These are phyloP conservation scores for Paramisgurnus dabryanus DNA, from an alignment of 2,113 vertebrate species.

Conservation along the genomic window DNA sequence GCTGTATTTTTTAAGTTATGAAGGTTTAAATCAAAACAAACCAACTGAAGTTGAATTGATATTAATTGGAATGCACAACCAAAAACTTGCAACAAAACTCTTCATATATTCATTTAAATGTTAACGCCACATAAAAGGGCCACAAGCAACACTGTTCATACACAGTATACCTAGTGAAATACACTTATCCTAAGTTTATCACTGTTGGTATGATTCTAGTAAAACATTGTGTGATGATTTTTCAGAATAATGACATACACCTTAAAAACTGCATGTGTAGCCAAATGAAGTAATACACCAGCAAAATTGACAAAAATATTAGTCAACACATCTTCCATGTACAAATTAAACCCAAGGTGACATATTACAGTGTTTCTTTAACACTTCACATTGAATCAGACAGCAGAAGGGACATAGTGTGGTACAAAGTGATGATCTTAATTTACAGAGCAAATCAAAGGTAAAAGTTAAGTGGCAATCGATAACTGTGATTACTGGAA, in stretches of 20 bases:
- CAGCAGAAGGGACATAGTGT: background rate
- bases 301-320: background rate
- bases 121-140: too few relatives aligned
- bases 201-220: too few relatives aligned
- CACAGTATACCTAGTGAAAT: slow-evolving; percentile 9
- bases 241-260: background rate
- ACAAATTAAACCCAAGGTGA: background rate
- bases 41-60: too few relatives aligned
- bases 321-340: background rate
- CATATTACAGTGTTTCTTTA: slow-evolving; percentile 17
- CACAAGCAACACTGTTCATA: background rate
- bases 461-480: background rate
- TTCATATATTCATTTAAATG: too few relatives aligned
- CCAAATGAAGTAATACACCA: background rate
- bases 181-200: background rate
- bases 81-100: too few relatives aligned
- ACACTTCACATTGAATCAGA: slow-evolving; percentile 5
- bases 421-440: background rate
- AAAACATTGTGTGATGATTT: too few relatives aligned
- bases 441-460: background rate
- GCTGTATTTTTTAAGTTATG: too few relatives aligned
- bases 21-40: too few relatives aligned
- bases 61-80: too few relatives aligned
- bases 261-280: background rate
- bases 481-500: background rate